A percentile compares a stretch with the other conserved stretches of the same genome.
Conservation (phyloP, 2,797 vertebrate species). For the Amniataba percoides region DNA sequence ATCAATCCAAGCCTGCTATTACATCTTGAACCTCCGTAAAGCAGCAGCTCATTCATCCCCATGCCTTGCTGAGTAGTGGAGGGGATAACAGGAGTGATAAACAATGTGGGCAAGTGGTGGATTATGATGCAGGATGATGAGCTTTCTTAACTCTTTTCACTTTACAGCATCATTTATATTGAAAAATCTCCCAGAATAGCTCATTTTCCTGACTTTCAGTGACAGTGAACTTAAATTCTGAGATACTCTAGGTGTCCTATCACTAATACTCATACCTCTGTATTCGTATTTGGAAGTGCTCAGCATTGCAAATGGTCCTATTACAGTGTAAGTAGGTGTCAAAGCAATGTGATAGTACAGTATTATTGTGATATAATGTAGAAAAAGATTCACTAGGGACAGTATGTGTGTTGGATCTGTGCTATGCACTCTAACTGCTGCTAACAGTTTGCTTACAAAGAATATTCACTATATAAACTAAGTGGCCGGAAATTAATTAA, state of each 20-base stretch:
- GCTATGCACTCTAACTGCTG: too few relatives aligned
- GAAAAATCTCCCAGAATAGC: neutral
- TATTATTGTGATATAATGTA: neutral
- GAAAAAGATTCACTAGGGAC: neutral
- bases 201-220: neutral
- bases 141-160: neutral
- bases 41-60: slow-evolving; percentile 9
- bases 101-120: neutral
- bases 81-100: neutral
- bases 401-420: neutral
- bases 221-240: neutral
- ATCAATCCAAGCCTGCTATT: slow-evolving; percentile 41
- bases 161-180: neutral
- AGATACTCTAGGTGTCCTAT: neutral
- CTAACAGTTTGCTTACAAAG: too few relatives aligned
- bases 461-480: too few relatives aligned
- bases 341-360: too few relatives aligned
- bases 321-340: too few relatives aligned
- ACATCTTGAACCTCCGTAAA: slow-evolving; percentile 21
- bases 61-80: neutral
- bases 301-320: neutral
- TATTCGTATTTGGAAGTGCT: neutral
- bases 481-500: too few relatives aligned
- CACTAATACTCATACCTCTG: neutral
- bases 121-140: neutral